Evolutionary conservation across 2,113 vertebrate genomes (phyloP).

Genomic region (Bagarius yarrelli): DNA sequence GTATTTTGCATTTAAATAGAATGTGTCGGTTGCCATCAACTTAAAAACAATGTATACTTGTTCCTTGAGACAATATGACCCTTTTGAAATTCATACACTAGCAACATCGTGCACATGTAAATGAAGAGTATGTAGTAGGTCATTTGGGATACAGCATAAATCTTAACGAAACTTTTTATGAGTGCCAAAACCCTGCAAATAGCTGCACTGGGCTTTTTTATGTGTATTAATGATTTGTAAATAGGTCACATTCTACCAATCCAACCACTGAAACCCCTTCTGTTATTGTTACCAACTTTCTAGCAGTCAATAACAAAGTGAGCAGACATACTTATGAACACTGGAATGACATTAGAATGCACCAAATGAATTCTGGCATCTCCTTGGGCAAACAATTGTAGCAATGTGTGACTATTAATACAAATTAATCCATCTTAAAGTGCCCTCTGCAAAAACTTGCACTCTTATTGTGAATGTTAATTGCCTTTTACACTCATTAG

Average conservation of each 20-base stretch:
- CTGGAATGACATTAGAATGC: neutral
- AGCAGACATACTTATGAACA: neutral
- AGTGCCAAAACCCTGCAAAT: neutral
- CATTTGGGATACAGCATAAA: no score
- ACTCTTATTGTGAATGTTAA: conserved; percentile 42
- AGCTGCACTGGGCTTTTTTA: neutral
- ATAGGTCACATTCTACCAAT: neutral
- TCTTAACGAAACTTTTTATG: neutral
- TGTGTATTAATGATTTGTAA: neutral
- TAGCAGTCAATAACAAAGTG: neutral
- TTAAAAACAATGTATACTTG: no score
- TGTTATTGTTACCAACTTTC: conserved; percentile 1
- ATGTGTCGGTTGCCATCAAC: no score
- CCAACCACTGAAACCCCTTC: neutral
- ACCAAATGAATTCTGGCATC: neutral
- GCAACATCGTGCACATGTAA: no score
- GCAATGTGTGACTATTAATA: conserved; percentile 27
- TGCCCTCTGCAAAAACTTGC: conserved; percentile 28
- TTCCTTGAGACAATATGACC: no score
- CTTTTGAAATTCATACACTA: no score
- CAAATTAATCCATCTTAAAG: conserved; percentile 33
- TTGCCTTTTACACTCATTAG: conserved; percentile 67
- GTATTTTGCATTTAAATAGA: no score
- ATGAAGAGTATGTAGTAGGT: no score
- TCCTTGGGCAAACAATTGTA: conserved; percentile 6